These are phyloP conservation scores for Tichodroma muraria DNA, from an alignment of 2,113 vertebrate genomes.

Conservation along the genomic window DNA sequence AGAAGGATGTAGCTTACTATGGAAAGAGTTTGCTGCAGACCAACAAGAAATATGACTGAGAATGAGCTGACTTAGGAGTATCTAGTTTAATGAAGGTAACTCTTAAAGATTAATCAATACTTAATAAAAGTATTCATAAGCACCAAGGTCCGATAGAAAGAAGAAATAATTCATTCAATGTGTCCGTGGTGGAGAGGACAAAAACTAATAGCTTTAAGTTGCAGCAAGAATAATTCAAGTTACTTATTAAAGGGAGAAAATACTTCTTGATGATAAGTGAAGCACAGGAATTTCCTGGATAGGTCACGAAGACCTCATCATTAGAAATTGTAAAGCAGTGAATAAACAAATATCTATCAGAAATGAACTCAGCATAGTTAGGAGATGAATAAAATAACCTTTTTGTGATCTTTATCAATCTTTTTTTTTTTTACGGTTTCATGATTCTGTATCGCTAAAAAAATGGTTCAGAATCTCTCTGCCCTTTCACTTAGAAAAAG, in stretches of 20 bases:
- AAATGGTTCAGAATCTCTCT: neutral
- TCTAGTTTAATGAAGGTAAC: neutral
- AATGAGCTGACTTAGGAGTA: neutral
- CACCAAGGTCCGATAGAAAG: neutral
- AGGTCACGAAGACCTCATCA: constrained; percentile 26
- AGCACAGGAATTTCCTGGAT: constrained; percentile 42
- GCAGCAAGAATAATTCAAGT: neutral
- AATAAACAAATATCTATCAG: constrained; percentile 17
- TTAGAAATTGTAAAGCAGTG: neutral
- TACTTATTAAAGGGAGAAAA: constrained; percentile 33
- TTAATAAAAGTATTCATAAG: neutral
- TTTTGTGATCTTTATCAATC: neutral
- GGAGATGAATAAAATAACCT: neutral
- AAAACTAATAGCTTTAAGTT: neutral
- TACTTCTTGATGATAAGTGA: constrained; percentile 13
- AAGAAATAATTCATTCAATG: neutral
- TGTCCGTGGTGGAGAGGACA: neutral
- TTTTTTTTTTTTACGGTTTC: neutral
- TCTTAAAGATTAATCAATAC: neutral
- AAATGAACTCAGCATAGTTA: neutral
- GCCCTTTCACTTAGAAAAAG: neutral
- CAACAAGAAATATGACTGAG: neutral
- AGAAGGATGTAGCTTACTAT: neutral
- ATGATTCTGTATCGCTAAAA: neutral
- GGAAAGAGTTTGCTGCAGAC: neutral